These are phyloP conservation scores for Pelmatolapia mariae DNA, from an alignment of 2,113 vertebrate species.

Conservation along the genomic window DNA sequence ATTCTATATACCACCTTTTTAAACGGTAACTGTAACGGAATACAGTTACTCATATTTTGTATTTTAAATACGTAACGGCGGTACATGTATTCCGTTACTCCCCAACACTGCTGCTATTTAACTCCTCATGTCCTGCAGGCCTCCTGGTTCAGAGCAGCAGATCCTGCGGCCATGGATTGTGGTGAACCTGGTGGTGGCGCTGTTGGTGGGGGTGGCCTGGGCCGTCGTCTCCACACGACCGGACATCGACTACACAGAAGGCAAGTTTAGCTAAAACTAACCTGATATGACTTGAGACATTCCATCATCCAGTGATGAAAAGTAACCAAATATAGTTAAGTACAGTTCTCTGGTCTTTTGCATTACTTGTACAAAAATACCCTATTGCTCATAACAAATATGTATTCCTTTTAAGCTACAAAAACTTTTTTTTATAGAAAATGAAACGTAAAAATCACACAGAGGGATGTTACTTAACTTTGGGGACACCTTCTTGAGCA, in stretches of 20 bases:
- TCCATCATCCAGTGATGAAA: background rate
- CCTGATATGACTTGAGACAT: background rate
- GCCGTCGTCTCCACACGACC: conserved; percentile 83
- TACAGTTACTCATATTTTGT: too few species aligned
- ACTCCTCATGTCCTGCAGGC: conserved; percentile 61
- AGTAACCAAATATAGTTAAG: too few species aligned
- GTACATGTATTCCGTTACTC: too few species aligned
- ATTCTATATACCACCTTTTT: too few species aligned
- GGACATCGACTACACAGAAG: conserved; percentile 89
- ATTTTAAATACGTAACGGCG: too few species aligned
- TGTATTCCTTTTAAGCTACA: background rate
- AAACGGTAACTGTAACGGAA: too few species aligned
- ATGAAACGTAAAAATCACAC: background rate
- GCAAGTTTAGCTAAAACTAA: conserved; percentile 39
- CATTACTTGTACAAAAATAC: background rate
- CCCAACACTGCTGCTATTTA: background rate
- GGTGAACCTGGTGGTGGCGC: conserved; percentile 87
- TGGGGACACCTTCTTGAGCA: background rate
- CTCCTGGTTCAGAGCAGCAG: conserved; percentile 75
- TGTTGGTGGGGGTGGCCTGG: conserved; percentile 89
- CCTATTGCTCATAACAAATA: background rate
- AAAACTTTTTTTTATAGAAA: background rate
- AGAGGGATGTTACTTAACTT: background rate
- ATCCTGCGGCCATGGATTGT: conserved; percentile 86
- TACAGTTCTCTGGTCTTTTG: background rate